A percentile compares a stretch with the other conserved stretches of the same genome.
Conservation (phyloP, 1,140 invertebrate genomes). For the Trissolcus basalis region DNA sequence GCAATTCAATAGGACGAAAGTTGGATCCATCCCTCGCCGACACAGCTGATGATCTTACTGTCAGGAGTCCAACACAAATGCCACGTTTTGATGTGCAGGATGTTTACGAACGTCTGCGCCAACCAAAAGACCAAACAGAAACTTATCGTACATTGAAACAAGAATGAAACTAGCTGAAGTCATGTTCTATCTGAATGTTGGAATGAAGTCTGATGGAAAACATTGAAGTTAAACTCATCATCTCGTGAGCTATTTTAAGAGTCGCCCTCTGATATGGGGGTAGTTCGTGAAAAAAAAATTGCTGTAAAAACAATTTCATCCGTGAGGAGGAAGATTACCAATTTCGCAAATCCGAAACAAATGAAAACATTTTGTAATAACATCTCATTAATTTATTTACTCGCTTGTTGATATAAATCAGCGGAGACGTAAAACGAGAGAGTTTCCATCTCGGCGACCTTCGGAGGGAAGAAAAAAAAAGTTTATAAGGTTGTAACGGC, state of each 20-base stretch:
- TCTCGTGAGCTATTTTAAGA: no score
- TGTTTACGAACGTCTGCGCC: conserved; percentile 34
- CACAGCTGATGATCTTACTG: conserved; percentile 15
- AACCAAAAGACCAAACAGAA: conserved; percentile 10
- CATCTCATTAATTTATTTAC: no score
- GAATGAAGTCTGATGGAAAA: no score
- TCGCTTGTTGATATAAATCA: no score
- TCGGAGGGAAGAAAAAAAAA: conserved; percentile 10
- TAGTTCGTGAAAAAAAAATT: no score
- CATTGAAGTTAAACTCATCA: no score
- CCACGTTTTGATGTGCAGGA: conserved; percentile 10
- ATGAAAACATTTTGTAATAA: no score
- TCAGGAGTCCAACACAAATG: conserved; percentile 27
- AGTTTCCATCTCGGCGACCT: conserved; percentile 19
- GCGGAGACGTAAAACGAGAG: no score
- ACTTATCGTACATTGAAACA: conserved; percentile 13
- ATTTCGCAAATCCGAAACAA: no score
- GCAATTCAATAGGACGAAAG: conserved; percentile 9
- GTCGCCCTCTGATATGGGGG: no score
- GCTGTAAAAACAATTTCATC: no score
- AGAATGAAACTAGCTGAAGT: not conserved
- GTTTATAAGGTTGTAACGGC: conserved; percentile 52
- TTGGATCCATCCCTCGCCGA: conserved; percentile 2
- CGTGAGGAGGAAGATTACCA: no score
- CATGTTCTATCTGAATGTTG: not conserved